These are phyloP conservation scores for Sepioteuthis lessoniana DNA, from an alignment of 2,888 invertebrate genomes.

Conservation along the genomic window DNA sequence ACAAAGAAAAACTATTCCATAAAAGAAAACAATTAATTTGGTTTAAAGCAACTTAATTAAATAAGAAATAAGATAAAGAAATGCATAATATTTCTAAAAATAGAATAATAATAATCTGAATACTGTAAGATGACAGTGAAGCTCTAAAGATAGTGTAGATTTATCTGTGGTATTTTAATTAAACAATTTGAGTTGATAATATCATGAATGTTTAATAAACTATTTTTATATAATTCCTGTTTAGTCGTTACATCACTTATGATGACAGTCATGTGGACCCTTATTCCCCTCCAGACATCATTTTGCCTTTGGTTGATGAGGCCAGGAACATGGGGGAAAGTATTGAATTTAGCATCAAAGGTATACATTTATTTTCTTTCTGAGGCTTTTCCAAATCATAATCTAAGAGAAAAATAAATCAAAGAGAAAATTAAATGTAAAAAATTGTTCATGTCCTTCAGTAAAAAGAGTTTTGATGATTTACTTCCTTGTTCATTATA, in stretches of 20 bases:
- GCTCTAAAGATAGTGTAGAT: too few relatives aligned
- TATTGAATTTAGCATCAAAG: constrained; percentile 67
- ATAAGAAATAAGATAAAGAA: too few relatives aligned
- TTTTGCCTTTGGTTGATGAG: constrained; percentile 70
- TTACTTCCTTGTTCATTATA: too few relatives aligned
- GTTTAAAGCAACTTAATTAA: too few relatives aligned
- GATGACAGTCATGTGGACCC: constrained; percentile 59
- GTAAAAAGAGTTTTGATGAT: too few relatives aligned
- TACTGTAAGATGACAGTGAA: too few relatives aligned
- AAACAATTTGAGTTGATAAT: too few relatives aligned
- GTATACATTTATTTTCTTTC: constrained; percentile 54
- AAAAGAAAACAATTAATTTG: too few relatives aligned
- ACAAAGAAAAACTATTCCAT: too few relatives aligned
- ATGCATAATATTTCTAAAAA: too few relatives aligned
- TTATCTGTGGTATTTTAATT: too few relatives aligned
- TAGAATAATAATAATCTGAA: too few relatives aligned
- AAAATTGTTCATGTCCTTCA: neutral
- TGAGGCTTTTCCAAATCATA: neutral
- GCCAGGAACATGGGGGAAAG: constrained; percentile 66
- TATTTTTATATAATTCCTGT: neutral
- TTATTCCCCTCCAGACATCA: constrained; percentile 67
- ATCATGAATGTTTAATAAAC: neutral
- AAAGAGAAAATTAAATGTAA: neutral
- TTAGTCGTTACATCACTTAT: constrained; percentile 53
- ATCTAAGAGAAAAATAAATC: neutral